Evolutionary conservation across 2,888 invertebrate species (phyloP).

Genomic region (Caenorhabditis zanzibari): DNA sequence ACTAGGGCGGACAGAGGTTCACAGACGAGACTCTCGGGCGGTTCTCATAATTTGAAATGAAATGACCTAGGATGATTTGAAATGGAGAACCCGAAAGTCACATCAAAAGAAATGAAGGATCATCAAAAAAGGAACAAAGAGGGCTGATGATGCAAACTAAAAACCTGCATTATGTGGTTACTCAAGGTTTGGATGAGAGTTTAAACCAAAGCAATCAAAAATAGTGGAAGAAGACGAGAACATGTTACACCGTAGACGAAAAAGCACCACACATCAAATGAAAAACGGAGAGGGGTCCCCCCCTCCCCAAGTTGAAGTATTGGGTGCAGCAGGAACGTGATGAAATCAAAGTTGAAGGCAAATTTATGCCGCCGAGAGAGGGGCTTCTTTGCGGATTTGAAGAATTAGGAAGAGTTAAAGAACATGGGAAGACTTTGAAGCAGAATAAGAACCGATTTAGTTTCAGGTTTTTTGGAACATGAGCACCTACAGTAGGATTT

Average conservation of each 20-base stretch:
- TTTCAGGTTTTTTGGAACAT: background rate
- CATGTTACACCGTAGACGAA: constrained; percentile 34
- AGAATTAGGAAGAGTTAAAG: constrained; percentile 5
- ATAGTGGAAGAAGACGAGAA: constrained; percentile 21
- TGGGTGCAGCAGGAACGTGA: constrained; percentile 51
- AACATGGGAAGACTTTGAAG: background rate
- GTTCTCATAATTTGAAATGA: constrained; percentile 16
- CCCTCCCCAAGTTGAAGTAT: constrained; percentile 12
- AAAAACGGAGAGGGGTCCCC: constrained; percentile 22
- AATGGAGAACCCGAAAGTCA: background rate
- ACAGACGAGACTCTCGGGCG: constrained; percentile 9
- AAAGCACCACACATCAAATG: constrained; percentile 51
- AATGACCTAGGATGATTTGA: constrained; percentile 22
- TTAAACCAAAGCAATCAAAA: constrained; percentile 4
- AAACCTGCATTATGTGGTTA: constrained; percentile 22
- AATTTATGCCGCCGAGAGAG: background rate
- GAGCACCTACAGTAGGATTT: constrained; percentile 3
- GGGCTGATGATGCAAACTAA: no score
- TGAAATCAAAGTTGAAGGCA: background rate
- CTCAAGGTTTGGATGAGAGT: background rate
- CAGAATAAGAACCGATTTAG: background rate
- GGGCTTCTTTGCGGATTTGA: background rate
- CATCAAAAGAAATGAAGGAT: constrained; percentile 1
- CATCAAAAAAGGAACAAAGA: background rate
- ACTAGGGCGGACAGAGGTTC: constrained; percentile 4